phyloP scores from a whole-genome alignment of 2,113 vertebrate species.

The Aptenodytes forsteri region DNA sequence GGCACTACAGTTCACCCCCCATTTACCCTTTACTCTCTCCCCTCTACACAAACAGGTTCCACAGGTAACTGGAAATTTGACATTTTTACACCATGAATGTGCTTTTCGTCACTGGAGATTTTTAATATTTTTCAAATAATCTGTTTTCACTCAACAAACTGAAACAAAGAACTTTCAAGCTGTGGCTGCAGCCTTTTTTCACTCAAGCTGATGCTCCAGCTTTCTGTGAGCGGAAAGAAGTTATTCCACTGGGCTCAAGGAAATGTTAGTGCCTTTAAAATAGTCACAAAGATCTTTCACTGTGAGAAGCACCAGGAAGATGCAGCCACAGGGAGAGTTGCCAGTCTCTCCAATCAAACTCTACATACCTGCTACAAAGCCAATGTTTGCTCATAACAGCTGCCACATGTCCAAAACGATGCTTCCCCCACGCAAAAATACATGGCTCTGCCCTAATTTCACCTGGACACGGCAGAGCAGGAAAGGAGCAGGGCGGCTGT shows the following conservation, averaged over 20 bases:
- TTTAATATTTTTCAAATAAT: neutral
- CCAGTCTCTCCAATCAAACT: neutral
- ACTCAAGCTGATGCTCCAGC: neutral
- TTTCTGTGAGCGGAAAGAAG: neutral
- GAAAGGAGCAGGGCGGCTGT: neutral
- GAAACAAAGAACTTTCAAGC: neutral
- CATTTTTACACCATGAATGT: neutral
- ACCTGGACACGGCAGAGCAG: fast-evolving
- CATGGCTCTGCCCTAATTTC: neutral
- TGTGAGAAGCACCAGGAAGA: neutral
- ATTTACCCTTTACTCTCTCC: neutral
- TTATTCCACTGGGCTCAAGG: neutral
- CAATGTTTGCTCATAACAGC: neutral
- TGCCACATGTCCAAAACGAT: neutral
- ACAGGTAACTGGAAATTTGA: neutral
- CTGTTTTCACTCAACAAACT: neutral
- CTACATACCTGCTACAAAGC: neutral
- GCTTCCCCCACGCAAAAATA: neutral
- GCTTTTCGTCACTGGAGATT: neutral
- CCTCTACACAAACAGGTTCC: neutral
- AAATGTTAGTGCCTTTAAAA: neutral
- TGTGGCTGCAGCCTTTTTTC: neutral
- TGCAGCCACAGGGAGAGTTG: neutral
- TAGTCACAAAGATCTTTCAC: neutral
- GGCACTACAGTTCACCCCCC: neutral